Percentiles rank a stretch among this genome's conserved stretches.
Conservation (phyloP, 37 sponge, comb jelly and placozoan genomes). For the Ianthella basta region DNA sequence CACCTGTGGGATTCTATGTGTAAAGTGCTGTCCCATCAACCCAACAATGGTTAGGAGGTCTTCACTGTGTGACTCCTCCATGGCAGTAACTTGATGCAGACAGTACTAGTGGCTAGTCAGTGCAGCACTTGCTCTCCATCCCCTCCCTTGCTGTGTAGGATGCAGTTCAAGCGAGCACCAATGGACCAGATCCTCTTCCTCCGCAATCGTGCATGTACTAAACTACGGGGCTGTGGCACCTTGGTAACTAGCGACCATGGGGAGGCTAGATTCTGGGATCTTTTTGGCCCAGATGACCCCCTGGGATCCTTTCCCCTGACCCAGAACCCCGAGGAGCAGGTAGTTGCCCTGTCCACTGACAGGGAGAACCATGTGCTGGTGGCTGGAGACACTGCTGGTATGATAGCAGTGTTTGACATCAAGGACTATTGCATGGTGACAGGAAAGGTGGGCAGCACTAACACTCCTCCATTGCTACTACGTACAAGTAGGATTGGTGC, state of each 20-base stretch:
- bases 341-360: conserved; percentile 83
- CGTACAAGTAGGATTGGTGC: no score
- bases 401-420: conserved; percentile 81
- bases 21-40: no score
- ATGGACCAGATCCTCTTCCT: conserved; percentile 87
- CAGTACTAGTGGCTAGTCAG: no score
- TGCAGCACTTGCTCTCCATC: no score
- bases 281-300: conserved; percentile 59
- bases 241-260: conserved; percentile 90
- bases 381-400: conserved; percentile 91
- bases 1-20: not conserved
- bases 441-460: not conserved
- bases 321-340: conserved; percentile 73
- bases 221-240: conserved; percentile 29
- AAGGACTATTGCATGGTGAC: conserved; percentile 35
- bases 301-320: conserved; percentile 75
- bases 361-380: conserved; percentile 59
- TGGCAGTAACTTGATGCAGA: no score
- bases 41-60: no score
- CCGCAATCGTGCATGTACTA: conserved; percentile 45
- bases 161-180: conserved; percentile 49
- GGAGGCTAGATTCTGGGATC: conserved; percentile 83
- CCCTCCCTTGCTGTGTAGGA: no score
- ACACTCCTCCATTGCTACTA: no score
- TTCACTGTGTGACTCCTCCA: no score